A percentile compares a stretch with the other conserved stretches of the same genome.
These are phyloP conservation scores for Rhea americana DNA, from an alignment of 2,113 vertebrate genomes.

Conservation along the genomic window DNA sequence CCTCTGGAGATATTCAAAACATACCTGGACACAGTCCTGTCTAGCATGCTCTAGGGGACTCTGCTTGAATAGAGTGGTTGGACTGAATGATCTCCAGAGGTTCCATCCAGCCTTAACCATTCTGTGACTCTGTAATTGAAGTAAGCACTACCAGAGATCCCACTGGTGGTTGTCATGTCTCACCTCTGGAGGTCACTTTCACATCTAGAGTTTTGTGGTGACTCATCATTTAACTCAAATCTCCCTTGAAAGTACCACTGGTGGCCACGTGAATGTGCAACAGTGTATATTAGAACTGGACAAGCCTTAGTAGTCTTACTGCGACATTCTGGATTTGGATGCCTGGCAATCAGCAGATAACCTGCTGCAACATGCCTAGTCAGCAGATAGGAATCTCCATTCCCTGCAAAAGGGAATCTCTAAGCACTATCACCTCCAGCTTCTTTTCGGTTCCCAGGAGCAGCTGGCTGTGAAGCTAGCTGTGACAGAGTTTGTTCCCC, in stretches of 20 bases:
- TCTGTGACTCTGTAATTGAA: not conserved
- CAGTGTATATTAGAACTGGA: not conserved
- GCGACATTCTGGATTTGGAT: not conserved
- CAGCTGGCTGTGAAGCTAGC: not conserved
- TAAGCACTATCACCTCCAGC: not conserved
- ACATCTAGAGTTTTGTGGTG: not conserved
- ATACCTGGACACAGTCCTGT: no score
- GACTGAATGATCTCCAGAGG: no score
- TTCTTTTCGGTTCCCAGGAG: not conserved
- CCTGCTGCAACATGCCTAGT: not conserved
- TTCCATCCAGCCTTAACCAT: no score
- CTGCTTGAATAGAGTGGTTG: no score
- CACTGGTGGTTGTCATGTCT: not conserved
- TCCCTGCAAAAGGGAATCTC: not conserved
- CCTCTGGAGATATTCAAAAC: no score
- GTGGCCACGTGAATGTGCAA: not conserved
- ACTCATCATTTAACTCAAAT: not conserved
- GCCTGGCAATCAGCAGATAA: not conserved
- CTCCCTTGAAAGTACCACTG: not conserved
- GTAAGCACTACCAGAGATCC: not conserved
- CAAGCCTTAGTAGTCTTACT: not conserved
- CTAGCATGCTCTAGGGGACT: no score
- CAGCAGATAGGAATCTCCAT: not conserved
- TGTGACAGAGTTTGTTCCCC: not conserved
- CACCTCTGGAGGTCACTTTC: not conserved